Conservation (phyloP, 2,888 invertebrate species). For the Tethea ocularis region DNA sequence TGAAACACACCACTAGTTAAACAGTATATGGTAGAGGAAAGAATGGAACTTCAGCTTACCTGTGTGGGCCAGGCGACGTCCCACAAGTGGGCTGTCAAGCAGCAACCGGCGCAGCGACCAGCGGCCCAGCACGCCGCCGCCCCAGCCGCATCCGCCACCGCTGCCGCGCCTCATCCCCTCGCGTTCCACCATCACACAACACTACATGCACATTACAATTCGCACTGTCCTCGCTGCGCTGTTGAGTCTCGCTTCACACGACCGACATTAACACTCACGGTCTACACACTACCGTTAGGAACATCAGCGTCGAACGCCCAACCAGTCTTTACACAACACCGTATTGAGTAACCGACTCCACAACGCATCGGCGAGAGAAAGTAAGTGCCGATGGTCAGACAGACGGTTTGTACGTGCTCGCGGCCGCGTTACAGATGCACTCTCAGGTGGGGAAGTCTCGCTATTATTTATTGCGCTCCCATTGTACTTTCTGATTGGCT, state of each 20-base stretch:
- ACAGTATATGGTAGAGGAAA: not conserved
- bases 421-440: conserved; percentile 59
- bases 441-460: conserved; percentile 50
- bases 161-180: conserved; percentile 75
- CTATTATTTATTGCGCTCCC: conserved; percentile 47
- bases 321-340: conserved; percentile 64
- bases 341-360: conserved; percentile 68
- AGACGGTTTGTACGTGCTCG: conserved; percentile 54
- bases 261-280: conserved; percentile 46
- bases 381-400: conserved; percentile 72
- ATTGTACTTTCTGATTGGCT: conserved; percentile 34
- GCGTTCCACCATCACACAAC: conserved; percentile 73
- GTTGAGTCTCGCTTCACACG: conserved; percentile 39
- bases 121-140: conserved; percentile 78
- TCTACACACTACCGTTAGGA: conserved; percentile 61
- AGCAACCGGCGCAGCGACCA: conserved; percentile 88
- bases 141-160: conserved; percentile 73
- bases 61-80: conserved; percentile 84
- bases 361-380: conserved; percentile 77
- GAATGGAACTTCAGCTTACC: conserved; percentile 43
- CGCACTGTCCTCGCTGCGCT: conserved; percentile 30
- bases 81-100: conserved; percentile 88
- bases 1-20: not conserved
- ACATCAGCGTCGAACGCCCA: conserved; percentile 38
- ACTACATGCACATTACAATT: conserved; percentile 62